Evolutionary conservation across 2,888 invertebrate genomes (phyloP), one percentile per base, ranked within the genome.

Genomic region (Drosophila incognita): DNA sequence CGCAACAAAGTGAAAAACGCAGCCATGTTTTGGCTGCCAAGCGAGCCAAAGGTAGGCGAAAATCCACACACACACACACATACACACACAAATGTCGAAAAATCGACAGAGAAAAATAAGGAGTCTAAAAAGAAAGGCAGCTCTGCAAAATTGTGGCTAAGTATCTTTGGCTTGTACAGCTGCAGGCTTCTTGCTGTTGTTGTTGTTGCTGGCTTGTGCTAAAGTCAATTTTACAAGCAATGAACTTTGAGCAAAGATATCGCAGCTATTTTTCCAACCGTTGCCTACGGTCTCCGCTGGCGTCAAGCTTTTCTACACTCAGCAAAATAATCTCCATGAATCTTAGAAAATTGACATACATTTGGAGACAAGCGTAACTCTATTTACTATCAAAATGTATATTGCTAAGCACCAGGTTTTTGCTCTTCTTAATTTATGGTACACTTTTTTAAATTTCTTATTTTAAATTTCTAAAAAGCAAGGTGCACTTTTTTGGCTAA

Each of bases 191-290:
- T 58, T 72, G 65, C 48, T 24, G 33, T 31, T 65, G 52, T 33
- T 58, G 40, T 61, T 52, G 49, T 56, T 42, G 69, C 64, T 79
- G 73, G 72, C 80, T 81, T 62, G 58, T 76, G 76, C 87, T 74
- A 74, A 77, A 85, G 83, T 87, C 87, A 87, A 87, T 85, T 85
- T 87, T 79, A 81, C 81, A 85, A 85, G 88, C 83, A 85, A 85
- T 87, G 88, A 85, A 87, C 85, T 85, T 85, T 68, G 69, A 64
- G 73, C 36, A 56, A 38, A 85, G 79, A 79, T 87, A 81, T 71
- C 53, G 69, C 57, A 57, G 72, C 70, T 61, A 73, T 77, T 73
- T 73, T 61, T 69, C 56, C 65, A 57, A 15, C 66, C 63, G 35
- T 40, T 40, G 76, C 79, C 67, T 38, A 63, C 60, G 51, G 79